A percentile compares a stretch with the other conserved stretches of the same genome.
phyloP scores from a whole-genome alignment of 1,140 invertebrate genomes.

The Polypedilum vanderplanki region DNA sequence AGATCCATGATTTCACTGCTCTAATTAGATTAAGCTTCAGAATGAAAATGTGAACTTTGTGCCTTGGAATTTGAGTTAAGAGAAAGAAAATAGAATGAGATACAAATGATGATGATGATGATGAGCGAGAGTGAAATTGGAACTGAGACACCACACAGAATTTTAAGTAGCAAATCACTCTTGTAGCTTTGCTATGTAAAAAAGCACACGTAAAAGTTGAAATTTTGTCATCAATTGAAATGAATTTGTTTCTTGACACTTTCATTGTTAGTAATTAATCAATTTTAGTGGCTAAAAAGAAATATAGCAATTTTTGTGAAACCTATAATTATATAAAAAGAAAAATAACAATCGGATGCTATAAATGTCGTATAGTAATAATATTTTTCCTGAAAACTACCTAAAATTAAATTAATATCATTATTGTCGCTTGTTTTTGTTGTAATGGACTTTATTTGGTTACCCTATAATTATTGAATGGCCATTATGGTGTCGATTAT shows the following conservation, averaged over 20 bases:
- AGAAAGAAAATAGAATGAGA: background rate
- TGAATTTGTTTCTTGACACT: too few species aligned
- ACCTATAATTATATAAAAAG: background rate
- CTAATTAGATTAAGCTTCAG: conserved; percentile 9
- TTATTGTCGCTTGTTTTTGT: too few species aligned
- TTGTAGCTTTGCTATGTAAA: too few species aligned
- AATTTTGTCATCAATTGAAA: too few species aligned
- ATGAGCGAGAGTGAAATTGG: background rate
- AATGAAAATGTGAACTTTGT: conserved; percentile 1
- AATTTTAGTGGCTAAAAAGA: background rate
- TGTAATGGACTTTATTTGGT: too few species aligned
- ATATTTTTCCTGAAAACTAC: too few species aligned
- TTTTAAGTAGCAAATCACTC: conserved; percentile 6
- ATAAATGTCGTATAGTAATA: too few species aligned
- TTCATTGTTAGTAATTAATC: too few species aligned
- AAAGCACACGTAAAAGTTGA: too few species aligned
- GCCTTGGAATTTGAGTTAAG: background rate
- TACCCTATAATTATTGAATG: conserved; percentile 4
- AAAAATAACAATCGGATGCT: background rate
- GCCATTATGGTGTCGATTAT: background rate
- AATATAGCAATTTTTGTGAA: background rate
- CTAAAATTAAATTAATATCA: too few species aligned
- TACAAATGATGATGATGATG: background rate
- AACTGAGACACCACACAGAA: background rate
- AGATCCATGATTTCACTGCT: conserved; percentile 1